A percentile compares a stretch with the other conserved stretches of the same genome.
Evolutionary conservation across 2,113 vertebrate species (phyloP).

Genomic region (Myotis lucifugus): DNA sequence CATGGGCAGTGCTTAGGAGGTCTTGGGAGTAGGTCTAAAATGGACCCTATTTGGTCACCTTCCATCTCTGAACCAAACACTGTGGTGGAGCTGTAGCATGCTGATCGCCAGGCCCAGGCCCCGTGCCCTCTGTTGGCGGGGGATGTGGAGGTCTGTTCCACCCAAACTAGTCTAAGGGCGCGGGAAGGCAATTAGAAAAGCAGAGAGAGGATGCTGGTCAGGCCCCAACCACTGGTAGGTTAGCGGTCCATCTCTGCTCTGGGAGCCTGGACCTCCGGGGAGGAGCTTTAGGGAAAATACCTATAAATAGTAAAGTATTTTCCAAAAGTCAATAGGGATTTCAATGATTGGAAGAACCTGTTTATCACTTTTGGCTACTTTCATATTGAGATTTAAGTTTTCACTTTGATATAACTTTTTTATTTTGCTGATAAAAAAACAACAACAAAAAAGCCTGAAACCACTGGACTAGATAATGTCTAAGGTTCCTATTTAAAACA

Average conservation of each 20-base stretch:
- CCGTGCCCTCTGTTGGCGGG: neutral
- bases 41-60: neutral
- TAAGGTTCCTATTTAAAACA: constrained; percentile 24
- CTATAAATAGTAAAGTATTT: constrained; percentile 39
- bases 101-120: neutral
- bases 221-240: neutral
- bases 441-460: constrained; percentile 14
- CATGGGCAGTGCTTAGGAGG: neutral
- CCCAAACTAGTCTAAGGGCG: neutral
- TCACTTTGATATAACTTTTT: constrained; percentile 56
- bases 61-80: neutral
- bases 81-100: neutral
- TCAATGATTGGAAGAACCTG: neutral
- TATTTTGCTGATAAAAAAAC: constrained; percentile 30
- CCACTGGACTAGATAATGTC: neutral
- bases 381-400: constrained; percentile 2
- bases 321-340: neutral
- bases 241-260: neutral
- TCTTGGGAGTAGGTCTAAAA: neutral
- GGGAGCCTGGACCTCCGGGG: neutral
- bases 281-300: neutral
- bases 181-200: neutral
- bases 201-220: neutral
- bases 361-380: constrained; percentile 53
- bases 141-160: neutral